Evolutionary conservation across 92 coral and sea anemone species (phyloP).

Genomic region (Palythoa grandis): DNA sequence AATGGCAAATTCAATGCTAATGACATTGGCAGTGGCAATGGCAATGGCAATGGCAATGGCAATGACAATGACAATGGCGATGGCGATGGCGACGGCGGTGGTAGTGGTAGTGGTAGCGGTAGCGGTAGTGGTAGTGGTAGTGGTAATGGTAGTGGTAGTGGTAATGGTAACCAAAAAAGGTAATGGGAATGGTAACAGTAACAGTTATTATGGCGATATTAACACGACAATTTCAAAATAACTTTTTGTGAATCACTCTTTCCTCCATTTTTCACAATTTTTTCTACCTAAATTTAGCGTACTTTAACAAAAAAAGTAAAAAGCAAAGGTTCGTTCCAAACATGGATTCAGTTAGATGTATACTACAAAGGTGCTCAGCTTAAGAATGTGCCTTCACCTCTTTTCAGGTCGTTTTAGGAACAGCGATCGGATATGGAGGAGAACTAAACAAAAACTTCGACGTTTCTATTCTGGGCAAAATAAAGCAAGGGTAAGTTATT

Average conservation of each 20-base stretch:
- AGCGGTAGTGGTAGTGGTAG: too few relatives aligned
- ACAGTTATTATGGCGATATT: background rate
- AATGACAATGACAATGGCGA: too few relatives aligned
- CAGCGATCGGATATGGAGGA: conserved; percentile 84
- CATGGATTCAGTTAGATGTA: background rate
- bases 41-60: too few relatives aligned
- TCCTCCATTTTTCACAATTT: background rate
- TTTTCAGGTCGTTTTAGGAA: conserved; percentile 73
- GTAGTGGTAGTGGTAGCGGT: too few relatives aligned
- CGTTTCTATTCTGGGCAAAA: conserved; percentile 73
- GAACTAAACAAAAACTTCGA: conserved; percentile 65
- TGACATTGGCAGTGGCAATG: too few relatives aligned
- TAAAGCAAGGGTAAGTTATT: conserved; percentile 83
- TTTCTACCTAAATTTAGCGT: background rate
- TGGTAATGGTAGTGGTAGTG: too few relatives aligned
- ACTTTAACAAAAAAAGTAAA: background rate
- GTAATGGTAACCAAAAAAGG: background rate
- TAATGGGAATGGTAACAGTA: background rate
- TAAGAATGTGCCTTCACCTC: background rate
- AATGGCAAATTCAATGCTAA: background rate
- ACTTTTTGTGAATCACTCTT: background rate
- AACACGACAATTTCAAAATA: background rate
- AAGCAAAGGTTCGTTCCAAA: background rate
- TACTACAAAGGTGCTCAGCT: background rate
- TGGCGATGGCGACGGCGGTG: too few relatives aligned